phyloP scores from a whole-genome alignment of 2,113 vertebrate genomes.

The Tetrao urogallus region DNA sequence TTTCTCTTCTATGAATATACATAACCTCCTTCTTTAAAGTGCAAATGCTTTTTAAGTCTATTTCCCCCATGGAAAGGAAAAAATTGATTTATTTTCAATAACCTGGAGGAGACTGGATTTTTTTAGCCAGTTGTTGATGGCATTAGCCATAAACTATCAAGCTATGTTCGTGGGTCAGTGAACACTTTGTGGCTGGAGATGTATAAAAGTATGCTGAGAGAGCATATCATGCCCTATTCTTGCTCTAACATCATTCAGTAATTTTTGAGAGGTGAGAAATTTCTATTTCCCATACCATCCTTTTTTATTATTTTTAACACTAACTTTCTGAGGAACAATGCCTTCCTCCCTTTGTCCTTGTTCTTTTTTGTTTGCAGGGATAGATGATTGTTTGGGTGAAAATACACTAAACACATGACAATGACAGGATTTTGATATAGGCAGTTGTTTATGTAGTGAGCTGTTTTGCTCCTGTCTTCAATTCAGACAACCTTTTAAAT shows the following conservation, averaged over 20 bases:
- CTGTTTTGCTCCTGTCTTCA: background rate
- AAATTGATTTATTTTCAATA: background rate
- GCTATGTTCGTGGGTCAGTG: background rate
- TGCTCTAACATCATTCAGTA: background rate
- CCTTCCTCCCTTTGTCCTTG: background rate
- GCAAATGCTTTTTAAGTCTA: background rate
- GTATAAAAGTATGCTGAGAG: background rate
- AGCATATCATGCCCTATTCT: background rate
- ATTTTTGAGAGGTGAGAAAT: slow-evolving; percentile 35
- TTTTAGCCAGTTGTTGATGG: background rate
- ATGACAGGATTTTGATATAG: background rate
- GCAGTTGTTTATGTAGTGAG: background rate
- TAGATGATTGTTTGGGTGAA: background rate
- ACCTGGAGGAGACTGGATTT: background rate
- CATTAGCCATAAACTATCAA: background rate
- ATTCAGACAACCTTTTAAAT: background rate
- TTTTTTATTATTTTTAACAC: slow-evolving; percentile 10
- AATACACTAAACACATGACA: background rate
- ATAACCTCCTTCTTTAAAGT: background rate
- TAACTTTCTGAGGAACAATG: background rate
- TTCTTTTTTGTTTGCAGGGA: background rate
- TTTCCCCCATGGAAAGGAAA: background rate
- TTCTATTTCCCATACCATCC: background rate
- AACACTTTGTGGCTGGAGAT: background rate
- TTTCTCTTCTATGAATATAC: background rate